These are phyloP conservation scores for Aspiorhynchus laticeps DNA, from an alignment of 2,113 vertebrate species.

Conservation along the genomic window DNA sequence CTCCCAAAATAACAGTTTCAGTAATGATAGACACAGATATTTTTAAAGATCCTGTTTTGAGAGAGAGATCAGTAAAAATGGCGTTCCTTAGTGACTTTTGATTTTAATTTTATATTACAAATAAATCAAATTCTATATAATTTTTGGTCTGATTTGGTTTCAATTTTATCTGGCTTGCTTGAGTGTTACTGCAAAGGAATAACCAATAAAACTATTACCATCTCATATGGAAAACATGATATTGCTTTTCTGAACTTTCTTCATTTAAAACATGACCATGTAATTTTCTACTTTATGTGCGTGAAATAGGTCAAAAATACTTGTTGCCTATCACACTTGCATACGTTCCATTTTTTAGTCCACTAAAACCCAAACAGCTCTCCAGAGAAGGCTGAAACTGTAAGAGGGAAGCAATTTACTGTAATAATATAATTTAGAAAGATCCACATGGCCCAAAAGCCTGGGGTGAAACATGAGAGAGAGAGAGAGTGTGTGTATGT, in stretches of 20 bases:
- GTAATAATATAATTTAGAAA: slow-evolving; percentile 46
- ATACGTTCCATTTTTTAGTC: slow-evolving; percentile 12
- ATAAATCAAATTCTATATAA: background rate
- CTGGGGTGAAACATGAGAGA: slow-evolving; percentile 2
- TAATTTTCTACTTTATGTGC: slow-evolving; percentile 12
- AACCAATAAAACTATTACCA: background rate
- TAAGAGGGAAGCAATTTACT: slow-evolving; percentile 41
- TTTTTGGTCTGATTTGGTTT: background rate
- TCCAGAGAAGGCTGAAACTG: slow-evolving; percentile 13
- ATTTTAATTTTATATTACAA: background rate
- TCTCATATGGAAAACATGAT: background rate
- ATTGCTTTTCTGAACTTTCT: background rate
- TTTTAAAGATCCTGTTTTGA: background rate
- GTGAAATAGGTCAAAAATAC: slow-evolving; percentile 2
- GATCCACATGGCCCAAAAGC: slow-evolving; percentile 42
- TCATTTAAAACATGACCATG: slow-evolving; percentile 33
- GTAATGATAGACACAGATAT: background rate
- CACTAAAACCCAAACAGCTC: slow-evolving; percentile 12
- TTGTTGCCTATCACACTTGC: slow-evolving; percentile 32
- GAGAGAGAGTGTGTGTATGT: background rate
- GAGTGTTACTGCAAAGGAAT: background rate
- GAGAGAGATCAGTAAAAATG: background rate
- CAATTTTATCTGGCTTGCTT: background rate
- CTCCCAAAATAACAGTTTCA: background rate
- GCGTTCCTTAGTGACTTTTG: background rate